Percentiles rank a stretch among this genome's conserved stretches.
Evolutionary conservation across 2,113 vertebrate genomes (phyloP).

Genomic region (Aspidoscelis tigris): DNA sequence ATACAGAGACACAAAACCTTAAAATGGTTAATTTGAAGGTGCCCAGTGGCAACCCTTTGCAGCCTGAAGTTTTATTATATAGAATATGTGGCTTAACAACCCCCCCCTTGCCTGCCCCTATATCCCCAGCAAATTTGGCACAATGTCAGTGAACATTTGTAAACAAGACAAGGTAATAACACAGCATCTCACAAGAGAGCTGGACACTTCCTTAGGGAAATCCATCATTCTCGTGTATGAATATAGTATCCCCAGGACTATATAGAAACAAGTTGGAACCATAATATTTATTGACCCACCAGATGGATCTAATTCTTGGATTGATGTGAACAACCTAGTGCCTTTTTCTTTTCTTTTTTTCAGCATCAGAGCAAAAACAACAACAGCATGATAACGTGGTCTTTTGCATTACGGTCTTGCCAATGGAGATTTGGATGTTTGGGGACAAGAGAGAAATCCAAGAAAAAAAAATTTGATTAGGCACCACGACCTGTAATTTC

Average conservation of each 20-base stretch:
- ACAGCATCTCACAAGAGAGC: constrained; percentile 48
- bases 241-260: constrained; percentile 32
- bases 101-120: constrained; percentile 5
- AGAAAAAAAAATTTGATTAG: not conserved
- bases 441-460: too few relatives aligned
- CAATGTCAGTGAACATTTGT: constrained; percentile 51
- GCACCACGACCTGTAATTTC: not conserved
- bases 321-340: constrained; percentile 21
- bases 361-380: not conserved
- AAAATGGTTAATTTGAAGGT: constrained; percentile 31
- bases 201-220: constrained; percentile 46
- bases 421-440: constrained; percentile 8
- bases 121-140: constrained; percentile 37
- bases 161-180: constrained; percentile 52
- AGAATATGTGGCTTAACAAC: constrained; percentile 22
- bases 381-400: not conserved
- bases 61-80: constrained; percentile 46
- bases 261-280: constrained; percentile 35
- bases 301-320: constrained; percentile 44
- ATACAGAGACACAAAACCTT: constrained; percentile 1
- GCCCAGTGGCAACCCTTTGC: not conserved
- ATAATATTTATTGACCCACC: constrained; percentile 46
- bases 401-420: constrained; percentile 18
- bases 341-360: constrained; percentile 26
- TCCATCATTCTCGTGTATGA: constrained; percentile 40